A percentile compares a stretch with the other conserved stretches of the same genome.
These are phyloP conservation scores for Pocillopora verrucosa DNA, from an alignment of 64 coral and sea anemone species.

Conservation along the genomic window DNA sequence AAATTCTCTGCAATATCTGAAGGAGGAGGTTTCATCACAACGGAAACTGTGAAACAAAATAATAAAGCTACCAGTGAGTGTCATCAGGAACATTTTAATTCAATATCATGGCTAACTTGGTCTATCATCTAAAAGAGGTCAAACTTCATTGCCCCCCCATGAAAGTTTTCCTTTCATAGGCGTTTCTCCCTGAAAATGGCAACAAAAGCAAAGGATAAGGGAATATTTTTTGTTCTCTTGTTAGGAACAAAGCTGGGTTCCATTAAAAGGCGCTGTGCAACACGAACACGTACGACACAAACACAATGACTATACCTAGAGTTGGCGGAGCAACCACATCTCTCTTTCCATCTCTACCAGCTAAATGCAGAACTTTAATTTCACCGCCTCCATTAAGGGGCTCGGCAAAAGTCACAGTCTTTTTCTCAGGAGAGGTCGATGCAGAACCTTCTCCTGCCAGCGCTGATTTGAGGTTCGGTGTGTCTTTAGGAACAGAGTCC, in stretches of 20 bases:
- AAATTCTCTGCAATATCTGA: constrained; percentile 14
- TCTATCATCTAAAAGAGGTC: too few species aligned
- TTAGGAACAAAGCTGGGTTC: too few species aligned
- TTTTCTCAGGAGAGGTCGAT: constrained; percentile 37
- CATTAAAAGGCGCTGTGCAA: neutral
- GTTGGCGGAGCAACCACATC: constrained; percentile 17
- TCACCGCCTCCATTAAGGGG: constrained; percentile 28
- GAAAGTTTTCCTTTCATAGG: too few species aligned
- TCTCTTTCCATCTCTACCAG: constrained; percentile 24
- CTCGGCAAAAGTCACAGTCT: constrained; percentile 70
- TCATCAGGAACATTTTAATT: neutral
- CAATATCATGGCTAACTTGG: too few species aligned
- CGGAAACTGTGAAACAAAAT: neutral
- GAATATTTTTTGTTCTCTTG: too few species aligned
- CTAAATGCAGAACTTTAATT: constrained; percentile 15
- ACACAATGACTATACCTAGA: neutral
- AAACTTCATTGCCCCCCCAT: too few species aligned
- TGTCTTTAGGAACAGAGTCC: neutral
- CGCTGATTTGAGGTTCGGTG: constrained; percentile 25
- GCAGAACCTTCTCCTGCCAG: constrained; percentile 8
- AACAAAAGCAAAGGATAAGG: neutral
- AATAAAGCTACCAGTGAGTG: neutral
- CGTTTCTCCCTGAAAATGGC: neutral
- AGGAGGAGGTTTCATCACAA: constrained; percentile 17
- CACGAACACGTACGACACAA: neutral